Evolutionary conservation across 2,888 invertebrate species (phyloP), one percentile per base, ranked within the genome.

Genomic region (Thelaira solivaga): DNA sequence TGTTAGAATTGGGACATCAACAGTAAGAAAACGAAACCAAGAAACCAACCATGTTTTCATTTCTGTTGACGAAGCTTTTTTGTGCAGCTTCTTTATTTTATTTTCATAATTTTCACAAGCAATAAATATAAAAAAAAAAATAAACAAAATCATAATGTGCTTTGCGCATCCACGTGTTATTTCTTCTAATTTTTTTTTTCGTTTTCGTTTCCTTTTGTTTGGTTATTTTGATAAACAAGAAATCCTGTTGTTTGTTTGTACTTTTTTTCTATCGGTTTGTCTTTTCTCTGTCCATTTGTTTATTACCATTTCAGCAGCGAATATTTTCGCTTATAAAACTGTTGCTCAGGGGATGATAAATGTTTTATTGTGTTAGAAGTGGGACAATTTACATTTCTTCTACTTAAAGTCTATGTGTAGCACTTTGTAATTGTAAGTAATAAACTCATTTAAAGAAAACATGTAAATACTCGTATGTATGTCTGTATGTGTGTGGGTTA

Each of bases 111-210:
- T 51, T 39, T 18, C 16, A 47, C 10, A 62, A 8, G 34, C 45
- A 45, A n/a, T n/a, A n/a, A n/a, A n/a, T n/a, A n/a, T n/a, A n/a
- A n/a, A n/a, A n/a, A n/a, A n/a, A n/a, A n/a, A n/a, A n/a, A n/a
- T n/a, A 11, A 41, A 67, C 11, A 26, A 59, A 47, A 55, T 57
- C 61, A 71, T 72, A 59, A 45, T 77, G 49, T 71, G 45, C 62
- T 75, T 45, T 51, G 36, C 34, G 53, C 62, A 74, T 69, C 78
- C 78, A 78, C 74, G 78, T 78, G 78, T 74, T 77, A 51, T 41
- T 43, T 62, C 31, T 39, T n/a, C 13, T 29, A 11, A 24, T 11
- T 61, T 16, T 43, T 31, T 51, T 41, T 43, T 10, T 49, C 2
- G 45, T 3, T 34, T 22, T 34, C 7, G 43, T 53, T 47, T 11